Evolutionary conservation across 2,888 invertebrate genomes (phyloP).

Genomic region (Eubasilissa splendida): DNA sequence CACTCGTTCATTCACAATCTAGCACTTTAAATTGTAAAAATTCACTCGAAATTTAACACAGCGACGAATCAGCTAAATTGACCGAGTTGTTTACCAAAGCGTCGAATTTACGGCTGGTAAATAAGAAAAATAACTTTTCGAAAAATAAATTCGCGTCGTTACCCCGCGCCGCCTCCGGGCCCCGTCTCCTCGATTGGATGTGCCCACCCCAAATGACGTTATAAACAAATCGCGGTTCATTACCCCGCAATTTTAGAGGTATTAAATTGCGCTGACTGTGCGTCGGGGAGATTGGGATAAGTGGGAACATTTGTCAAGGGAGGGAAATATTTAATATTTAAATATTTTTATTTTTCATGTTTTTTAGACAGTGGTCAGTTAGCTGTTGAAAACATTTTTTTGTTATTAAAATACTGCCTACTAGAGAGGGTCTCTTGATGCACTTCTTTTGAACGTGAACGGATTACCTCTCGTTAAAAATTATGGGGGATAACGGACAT

Average conservation of each 20-base stretch:
- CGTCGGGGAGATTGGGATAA: constrained; percentile 11
- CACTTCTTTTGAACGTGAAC: too few relatives aligned
- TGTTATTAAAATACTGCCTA: too few relatives aligned
- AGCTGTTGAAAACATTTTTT: too few relatives aligned
- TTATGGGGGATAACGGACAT: too few relatives aligned
- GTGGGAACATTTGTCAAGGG: not conserved
- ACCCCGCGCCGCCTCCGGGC: not conserved
- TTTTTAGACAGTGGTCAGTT: too few relatives aligned
- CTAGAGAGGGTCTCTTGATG: too few relatives aligned
- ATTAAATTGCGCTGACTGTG: constrained; percentile 55
- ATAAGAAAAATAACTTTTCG: constrained; percentile 21
- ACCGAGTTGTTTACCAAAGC: constrained; percentile 32
- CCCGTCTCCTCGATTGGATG: constrained; percentile 2
- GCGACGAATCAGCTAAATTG: constrained; percentile 34
- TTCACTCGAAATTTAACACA: constrained; percentile 25
- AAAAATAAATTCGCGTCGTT: constrained; percentile 21
- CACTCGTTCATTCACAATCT: too few relatives aligned
- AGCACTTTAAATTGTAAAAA: not conserved
- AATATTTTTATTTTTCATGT: too few relatives aligned
- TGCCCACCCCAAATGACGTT: constrained; percentile 39
- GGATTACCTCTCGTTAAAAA: too few relatives aligned
- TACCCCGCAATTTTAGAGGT: constrained; percentile 52
- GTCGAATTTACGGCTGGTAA: constrained; percentile 10
- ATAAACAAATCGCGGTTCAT: constrained; percentile 55
- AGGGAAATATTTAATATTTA: too few relatives aligned